Percentiles rank a stretch among this genome's conserved stretches.
phyloP scores from a whole-genome alignment of 2,888 invertebrate genomes.

The Aphodius sticticus region DNA sequence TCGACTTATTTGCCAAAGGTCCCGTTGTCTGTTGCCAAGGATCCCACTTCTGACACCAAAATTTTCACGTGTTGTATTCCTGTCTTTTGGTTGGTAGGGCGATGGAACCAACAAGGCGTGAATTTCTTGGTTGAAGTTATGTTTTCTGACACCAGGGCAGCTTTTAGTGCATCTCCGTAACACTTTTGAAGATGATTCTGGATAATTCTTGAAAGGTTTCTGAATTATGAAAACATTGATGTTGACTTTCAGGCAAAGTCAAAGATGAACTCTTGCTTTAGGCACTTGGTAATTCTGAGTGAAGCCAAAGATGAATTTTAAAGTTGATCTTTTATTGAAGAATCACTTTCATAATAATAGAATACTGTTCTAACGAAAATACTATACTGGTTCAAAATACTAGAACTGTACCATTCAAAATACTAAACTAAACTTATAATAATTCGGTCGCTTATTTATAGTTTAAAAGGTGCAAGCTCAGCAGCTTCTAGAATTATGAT shows the following conservation, averaged over 20 bases:
- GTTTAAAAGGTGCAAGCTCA: neutral
- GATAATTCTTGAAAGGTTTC: too few relatives aligned
- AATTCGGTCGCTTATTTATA: neutral
- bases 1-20: neutral
- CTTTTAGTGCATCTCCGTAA: neutral
- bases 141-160: neutral
- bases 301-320: neutral
- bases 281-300: neutral
- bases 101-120: neutral
- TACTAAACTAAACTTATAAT: neutral
- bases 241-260: neutral
- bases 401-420: neutral
- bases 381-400: neutral
- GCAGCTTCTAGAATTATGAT: constrained; percentile 4
- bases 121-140: neutral
- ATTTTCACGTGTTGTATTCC: constrained; percentile 4
- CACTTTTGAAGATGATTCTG: neutral
- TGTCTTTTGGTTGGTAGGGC: neutral
- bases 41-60: constrained; percentile 4
- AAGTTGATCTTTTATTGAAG: neutral
- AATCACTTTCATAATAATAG: neutral
- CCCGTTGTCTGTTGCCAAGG: neutral
- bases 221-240: too few relatives aligned
- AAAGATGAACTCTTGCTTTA: neutral
- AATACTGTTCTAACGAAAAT: neutral